Evolutionary conservation across 1,140 invertebrate genomes (phyloP), one percentile per base, ranked within the genome.

Genomic region (Macrobrachium nipponense): DNA sequence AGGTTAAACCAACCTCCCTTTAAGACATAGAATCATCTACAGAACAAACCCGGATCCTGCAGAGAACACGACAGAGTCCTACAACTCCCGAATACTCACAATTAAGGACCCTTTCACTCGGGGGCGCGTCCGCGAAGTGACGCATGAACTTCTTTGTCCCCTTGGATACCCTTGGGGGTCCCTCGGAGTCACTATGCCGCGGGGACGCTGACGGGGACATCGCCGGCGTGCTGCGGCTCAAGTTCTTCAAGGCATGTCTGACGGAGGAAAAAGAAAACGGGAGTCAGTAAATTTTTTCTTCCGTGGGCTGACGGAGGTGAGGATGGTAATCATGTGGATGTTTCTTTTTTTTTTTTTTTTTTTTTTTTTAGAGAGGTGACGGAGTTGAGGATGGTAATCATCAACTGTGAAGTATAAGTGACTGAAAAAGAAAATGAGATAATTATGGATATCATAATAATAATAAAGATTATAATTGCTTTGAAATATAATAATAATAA

Each of bases 191-290:
- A 27, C 83, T 86, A 60, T 86, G 83, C 5, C 83, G 77, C n/a
- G 83, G 83, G 14, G 83, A 86, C 66, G 77, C 83, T 6, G 83
- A 86, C 20, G 83, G 83, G 44, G 83, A 86, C 83, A 86, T 86
- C 11, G 83, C 83, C 77, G 83, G 83, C 62, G 83, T 86, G 36
- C 83, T 86, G 66, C 83, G 83, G 64, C 83, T 86, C 62, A 86
- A 78, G 83, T 62, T 86, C 59, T 86, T 86, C 83, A 86, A 66
- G 83, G 83, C 83, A 86, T 86, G 83, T 80, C 83, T 86, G 76
- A 12, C 23, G 60, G 59, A 27, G 14, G 58, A 58, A 6, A 68
- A 43, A 59, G 18, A 20, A 66, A 68, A 66, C n/a, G 61, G 27
- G 44, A 59, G 43, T 66, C 64, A 10, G 5, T 11, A 23, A 17